A percentile compares a stretch with the other conserved stretches of the same genome.
These are phyloP conservation scores for Drosophila siamana DNA, from an alignment of 2,888 invertebrate species.

Conservation along the genomic window DNA sequence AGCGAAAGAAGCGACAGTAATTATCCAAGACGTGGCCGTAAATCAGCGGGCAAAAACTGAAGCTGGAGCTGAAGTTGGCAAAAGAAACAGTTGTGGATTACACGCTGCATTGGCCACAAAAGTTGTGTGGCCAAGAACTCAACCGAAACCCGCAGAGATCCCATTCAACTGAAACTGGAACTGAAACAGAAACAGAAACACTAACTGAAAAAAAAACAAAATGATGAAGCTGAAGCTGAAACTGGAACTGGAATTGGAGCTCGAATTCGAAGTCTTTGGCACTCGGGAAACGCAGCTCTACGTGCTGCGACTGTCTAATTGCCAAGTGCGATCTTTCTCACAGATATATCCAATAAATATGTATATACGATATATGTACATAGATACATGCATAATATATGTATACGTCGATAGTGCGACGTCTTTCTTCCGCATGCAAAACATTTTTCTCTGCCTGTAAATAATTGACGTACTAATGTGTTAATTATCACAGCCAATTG, in stretches of 20 bases:
- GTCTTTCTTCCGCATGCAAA: constrained; percentile 46
- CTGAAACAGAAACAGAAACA: background rate
- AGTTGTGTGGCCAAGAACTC: constrained; percentile 15
- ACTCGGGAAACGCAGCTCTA: constrained; percentile 6
- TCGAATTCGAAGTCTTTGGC: constrained; percentile 3
- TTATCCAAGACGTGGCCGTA: background rate
- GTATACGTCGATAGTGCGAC: constrained; percentile 13
- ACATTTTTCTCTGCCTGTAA: constrained; percentile 21
- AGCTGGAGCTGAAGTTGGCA: background rate
- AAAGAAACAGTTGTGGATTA: constrained; percentile 14
- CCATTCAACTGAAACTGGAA: constrained; percentile 6
- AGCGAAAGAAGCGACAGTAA: constrained; percentile 6
- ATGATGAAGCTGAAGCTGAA: too few relatives aligned
- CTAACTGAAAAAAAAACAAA: background rate
- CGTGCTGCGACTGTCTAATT: constrained; percentile 46
- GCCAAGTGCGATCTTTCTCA: constrained; percentile 48
- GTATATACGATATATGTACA: background rate
- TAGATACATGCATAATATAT: constrained; percentile 10
- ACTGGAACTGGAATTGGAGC: background rate
- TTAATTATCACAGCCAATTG: constrained; percentile 42
- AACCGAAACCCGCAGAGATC: constrained; percentile 3
- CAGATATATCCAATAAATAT: constrained; percentile 20
- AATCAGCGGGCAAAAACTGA: too few relatives aligned
- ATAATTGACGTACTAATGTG: constrained; percentile 40
- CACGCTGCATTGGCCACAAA: background rate